Evolutionary conservation across 2,113 vertebrate species (phyloP).

Genomic region (Montifringilla adamsi): DNA sequence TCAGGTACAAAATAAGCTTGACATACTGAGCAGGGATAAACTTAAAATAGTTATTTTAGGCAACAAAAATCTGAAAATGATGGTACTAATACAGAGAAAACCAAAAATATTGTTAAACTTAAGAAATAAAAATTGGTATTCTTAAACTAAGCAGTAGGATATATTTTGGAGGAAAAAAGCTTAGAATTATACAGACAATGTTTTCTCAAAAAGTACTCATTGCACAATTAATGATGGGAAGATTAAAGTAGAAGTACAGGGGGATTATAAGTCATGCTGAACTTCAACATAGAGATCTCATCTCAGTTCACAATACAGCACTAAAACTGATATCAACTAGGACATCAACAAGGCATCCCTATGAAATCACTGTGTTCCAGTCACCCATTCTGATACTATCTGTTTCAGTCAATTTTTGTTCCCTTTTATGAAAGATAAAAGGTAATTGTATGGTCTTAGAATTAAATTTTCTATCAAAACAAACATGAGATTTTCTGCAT

Average conservation of each 20-base stretch:
- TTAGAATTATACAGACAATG: not conserved
- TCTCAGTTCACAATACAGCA: not conserved
- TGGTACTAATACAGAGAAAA: not conserved
- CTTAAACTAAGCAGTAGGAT: not conserved
- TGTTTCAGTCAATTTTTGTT: not conserved
- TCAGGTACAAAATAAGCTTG: not conserved
- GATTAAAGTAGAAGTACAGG: not conserved
- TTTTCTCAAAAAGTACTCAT: not conserved
- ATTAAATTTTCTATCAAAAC: not conserved
- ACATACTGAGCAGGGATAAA: not conserved
- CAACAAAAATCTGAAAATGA: not conserved
- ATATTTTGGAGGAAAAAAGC: not conserved
- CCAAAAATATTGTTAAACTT: rapidly evolving
- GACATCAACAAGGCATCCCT: not conserved
- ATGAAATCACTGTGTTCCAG: not conserved
- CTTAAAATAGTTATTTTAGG: not conserved
- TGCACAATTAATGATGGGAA: not conserved
- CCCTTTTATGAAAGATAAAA: not conserved
- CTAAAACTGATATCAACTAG: not conserved
- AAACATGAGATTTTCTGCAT: not conserved
- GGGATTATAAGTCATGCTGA: not conserved
- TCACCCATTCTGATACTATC: not conserved
- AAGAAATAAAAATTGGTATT: not conserved
- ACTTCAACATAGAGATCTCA: not conserved
- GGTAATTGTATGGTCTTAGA: not conserved